phyloP scores from a whole-genome alignment of 2,797 vertebrate genomes.

The Mionectes olivaceus region DNA sequence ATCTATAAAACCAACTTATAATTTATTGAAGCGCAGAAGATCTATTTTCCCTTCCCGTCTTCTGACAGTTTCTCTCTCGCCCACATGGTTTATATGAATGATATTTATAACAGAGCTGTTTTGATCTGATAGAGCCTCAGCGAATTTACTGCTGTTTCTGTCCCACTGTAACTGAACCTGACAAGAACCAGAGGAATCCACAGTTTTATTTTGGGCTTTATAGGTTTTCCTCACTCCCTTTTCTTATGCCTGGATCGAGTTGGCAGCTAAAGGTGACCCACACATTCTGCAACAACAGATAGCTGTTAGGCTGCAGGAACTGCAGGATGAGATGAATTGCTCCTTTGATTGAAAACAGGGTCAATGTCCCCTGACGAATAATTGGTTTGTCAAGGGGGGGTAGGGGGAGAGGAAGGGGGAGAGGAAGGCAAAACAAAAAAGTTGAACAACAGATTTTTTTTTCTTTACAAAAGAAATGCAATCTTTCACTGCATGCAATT shows the following conservation, averaged over 20 bases:
- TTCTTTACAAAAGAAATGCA: background rate
- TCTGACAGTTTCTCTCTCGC: slow-evolving; percentile 5
- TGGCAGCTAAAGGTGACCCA: background rate
- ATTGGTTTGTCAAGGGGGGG: background rate
- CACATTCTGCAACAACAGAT: slow-evolving; percentile 7
- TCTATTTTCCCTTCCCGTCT: slow-evolving; percentile 13
- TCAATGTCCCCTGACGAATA: slow-evolving; percentile 3
- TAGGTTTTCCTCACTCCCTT: slow-evolving; percentile 37
- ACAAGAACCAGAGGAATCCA: slow-evolving; percentile 50
- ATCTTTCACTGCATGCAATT: background rate
- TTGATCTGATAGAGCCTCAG: slow-evolving; percentile 55
- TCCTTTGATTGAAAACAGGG: slow-evolving; percentile 47
- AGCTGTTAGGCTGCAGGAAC: background rate
- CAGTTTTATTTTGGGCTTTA: slow-evolving; percentile 59
- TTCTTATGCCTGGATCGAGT: slow-evolving; percentile 26
- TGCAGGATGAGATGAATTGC: slow-evolving; percentile 13
- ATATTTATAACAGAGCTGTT: slow-evolving; percentile 52
- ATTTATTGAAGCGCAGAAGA: slow-evolving; percentile 39
- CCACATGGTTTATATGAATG: slow-evolving; percentile 49
- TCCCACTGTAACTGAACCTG: slow-evolving; percentile 47
- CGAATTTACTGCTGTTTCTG: slow-evolving; percentile 60
- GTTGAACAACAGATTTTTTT: background rate
- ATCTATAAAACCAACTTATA: slow-evolving; percentile 10
- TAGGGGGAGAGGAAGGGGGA: too few species aligned
- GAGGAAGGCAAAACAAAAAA: background rate